Evolutionary conservation across 2,888 invertebrate genomes (phyloP), one percentile per base, ranked within the genome.

Genomic region (Epistrophella euchroma): DNA sequence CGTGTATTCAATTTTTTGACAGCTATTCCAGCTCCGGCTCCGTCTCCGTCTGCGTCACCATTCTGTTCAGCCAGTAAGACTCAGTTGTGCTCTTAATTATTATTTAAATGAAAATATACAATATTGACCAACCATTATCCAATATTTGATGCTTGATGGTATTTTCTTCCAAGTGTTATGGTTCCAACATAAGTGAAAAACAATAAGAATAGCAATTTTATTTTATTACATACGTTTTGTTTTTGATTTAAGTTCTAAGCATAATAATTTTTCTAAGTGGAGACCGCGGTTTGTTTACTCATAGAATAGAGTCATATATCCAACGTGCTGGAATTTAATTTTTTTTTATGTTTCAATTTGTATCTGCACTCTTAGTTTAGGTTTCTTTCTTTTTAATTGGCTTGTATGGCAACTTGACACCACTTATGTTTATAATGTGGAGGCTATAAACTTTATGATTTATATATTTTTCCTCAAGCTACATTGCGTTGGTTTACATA

Each of bases 331-430:
- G 64, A 64, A 64, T 64, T 64, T 45, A 28, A n/a, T 2, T n/a
- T 13, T 17, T 64, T 45, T 28, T 64, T 64, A 43, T 25, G 1
- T 40, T 60, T 13, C 11, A 58, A 37, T 62, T 62, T 45, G 11
- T 43, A 19, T 37, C 11, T 35, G 2, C 55, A 35, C 62, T 28
- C 17, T 64, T 58, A 62, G 45, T 37, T 37, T 25, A 62, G 37
- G 19, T 64, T 73, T 72, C 13, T 58, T 43, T 60, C 50, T 47
- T 71, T 55, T 76, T 81, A 76, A 76, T 81, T 76, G 81, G 55
- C 76, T 32, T 75, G 19, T 56, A 71, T 64, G 62, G 76, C 37
- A 37, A 47, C n/a, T 55, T 64, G 71, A 71, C 76, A 81, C 71
- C 56, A 71, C 64, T 76, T 71, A 55, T 71, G 62, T 25, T 3